Base-by-base conservation (phyloP, 2,797 vertebrate genomes). In the Oreortyx pictus region DNA sequence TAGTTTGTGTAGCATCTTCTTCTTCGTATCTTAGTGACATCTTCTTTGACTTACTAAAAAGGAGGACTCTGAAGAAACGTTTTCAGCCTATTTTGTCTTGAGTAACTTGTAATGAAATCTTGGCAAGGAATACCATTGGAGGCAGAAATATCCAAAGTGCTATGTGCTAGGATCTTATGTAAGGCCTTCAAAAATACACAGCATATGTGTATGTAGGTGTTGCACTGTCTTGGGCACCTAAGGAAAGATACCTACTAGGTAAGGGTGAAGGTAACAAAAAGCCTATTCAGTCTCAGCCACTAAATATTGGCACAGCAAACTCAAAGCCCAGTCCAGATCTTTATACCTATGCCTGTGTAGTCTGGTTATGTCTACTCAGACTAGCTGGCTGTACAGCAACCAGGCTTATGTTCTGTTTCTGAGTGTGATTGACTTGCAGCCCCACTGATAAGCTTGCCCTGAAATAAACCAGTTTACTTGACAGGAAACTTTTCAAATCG, bases 171-270 rank as follows among this genome's bases (percentile, higher is more conserved):
- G 7, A 37, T 8, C 11, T 44, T 37, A 3, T 1, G 14, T 52
- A 72, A 78, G 16, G 44, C 7, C 4, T 80, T 41, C 5, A 47
- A 22, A 50, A 24, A 52, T 11, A 4, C 7, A 35, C 19, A 33
- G 1, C 7, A 12, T 7, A 4, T n/a, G 9, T 25, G 9, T 8
- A 3, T 4, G 22, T 6, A 46, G 41, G 27, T 82, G 11, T 23
- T 67, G 20, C 47, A 70, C 23, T 14, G 35, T 11, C 10, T 41
- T 56, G 62, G 35, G 77, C 33, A 54, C 5, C 11, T 18, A 41
- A 52, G 50, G 7, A 70, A 70, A 29, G 27, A 37, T 50, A 47
- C 18, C 6, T 65, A 13, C 18, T 31, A 62, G 11, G 50, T 25
- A 22, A 41, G 8, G 73, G 7, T 41, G 23, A 67, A 29, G 4